phyloP scores from a whole-genome alignment of 2,888 invertebrate genomes.

The Philhelius pedissequus region DNA sequence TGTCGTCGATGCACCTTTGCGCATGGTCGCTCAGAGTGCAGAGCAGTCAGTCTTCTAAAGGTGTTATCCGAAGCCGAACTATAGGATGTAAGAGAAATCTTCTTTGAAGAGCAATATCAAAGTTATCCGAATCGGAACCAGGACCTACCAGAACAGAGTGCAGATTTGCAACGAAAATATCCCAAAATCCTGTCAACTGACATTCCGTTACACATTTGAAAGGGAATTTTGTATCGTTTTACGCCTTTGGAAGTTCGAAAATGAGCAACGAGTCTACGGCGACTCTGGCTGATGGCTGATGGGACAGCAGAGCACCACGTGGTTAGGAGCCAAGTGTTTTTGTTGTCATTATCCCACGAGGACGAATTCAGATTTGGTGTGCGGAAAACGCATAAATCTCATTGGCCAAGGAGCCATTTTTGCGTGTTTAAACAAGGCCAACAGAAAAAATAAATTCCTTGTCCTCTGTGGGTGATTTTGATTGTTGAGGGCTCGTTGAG shows the following conservation, averaged over 20 bases:
- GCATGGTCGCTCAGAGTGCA: constrained; percentile 19
- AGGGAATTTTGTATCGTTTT: neutral
- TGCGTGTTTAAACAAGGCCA: constrained; percentile 63
- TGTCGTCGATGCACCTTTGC: constrained; percentile 28
- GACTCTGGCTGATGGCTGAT: constrained; percentile 40
- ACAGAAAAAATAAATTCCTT: constrained; percentile 43
- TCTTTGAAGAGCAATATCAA: constrained; percentile 12
- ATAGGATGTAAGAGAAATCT: neutral
- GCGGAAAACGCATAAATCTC: constrained; percentile 69
- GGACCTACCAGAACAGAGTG: constrained; percentile 41
- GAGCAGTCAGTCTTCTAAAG: no score
- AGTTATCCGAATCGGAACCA: constrained; percentile 59
- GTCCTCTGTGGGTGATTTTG: neutral
- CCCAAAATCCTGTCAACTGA: neutral
- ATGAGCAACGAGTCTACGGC: constrained; percentile 29
- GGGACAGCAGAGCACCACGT: constrained; percentile 36
- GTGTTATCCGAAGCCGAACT: constrained; percentile 12
- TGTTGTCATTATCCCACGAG: constrained; percentile 67
- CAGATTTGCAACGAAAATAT: constrained; percentile 29
- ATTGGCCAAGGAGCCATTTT: constrained; percentile 69
- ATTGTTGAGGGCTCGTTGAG: neutral
- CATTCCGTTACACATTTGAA: neutral
- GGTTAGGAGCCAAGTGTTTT: constrained; percentile 52
- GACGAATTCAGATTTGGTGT: constrained; percentile 61
- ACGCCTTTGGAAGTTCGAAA: constrained; percentile 54